A percentile compares a stretch with the other conserved stretches of the same genome.
Evolutionary conservation across 2,888 invertebrate species (phyloP).

Genomic region (Euproctis similis): DNA sequence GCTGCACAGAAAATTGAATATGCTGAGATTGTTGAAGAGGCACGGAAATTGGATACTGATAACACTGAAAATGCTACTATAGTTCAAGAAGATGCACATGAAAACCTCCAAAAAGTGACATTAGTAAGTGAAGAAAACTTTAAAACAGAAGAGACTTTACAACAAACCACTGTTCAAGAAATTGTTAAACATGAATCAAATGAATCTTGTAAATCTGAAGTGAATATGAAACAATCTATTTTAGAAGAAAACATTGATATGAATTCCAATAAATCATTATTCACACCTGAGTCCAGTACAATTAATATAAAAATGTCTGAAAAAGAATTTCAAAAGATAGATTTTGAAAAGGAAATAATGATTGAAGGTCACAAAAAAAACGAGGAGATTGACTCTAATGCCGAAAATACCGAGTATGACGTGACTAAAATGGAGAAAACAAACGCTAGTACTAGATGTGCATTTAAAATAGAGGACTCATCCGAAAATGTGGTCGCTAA

Average conservation of each 20-base stretch:
- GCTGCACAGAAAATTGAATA: constrained; percentile 21
- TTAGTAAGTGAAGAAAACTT: neutral
- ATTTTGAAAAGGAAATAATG: constrained; percentile 11
- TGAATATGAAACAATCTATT: constrained; percentile 21
- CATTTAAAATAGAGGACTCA: neutral
- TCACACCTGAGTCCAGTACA: constrained; percentile 12
- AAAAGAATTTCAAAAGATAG: constrained; percentile 8
- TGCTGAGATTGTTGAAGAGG: constrained; percentile 22
- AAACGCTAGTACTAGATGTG: neutral
- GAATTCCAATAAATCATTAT: constrained; percentile 20
- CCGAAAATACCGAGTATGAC: too few relatives aligned
- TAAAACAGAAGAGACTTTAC: constrained; percentile 17
- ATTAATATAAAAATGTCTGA: constrained; percentile 12
- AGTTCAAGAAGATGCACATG: constrained; percentile 14
- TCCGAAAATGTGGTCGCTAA: constrained; percentile 7
- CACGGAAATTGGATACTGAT: constrained; percentile 16
- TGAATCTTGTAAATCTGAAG: constrained; percentile 17
- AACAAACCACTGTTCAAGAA: constrained; percentile 11
- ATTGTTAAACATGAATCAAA: constrained; percentile 15
- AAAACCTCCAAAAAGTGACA: neutral
- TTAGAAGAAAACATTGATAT: constrained; percentile 21
- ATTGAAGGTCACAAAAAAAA: constrained; percentile 2
- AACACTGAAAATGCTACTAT: constrained; percentile 18
- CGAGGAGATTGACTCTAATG: neutral
- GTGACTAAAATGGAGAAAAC: neutral